A percentile compares a stretch with the other conserved stretches of the same genome.
Evolutionary conservation across 2,797 vertebrate genomes (phyloP).

Genomic region (Acridotheres tristis): DNA sequence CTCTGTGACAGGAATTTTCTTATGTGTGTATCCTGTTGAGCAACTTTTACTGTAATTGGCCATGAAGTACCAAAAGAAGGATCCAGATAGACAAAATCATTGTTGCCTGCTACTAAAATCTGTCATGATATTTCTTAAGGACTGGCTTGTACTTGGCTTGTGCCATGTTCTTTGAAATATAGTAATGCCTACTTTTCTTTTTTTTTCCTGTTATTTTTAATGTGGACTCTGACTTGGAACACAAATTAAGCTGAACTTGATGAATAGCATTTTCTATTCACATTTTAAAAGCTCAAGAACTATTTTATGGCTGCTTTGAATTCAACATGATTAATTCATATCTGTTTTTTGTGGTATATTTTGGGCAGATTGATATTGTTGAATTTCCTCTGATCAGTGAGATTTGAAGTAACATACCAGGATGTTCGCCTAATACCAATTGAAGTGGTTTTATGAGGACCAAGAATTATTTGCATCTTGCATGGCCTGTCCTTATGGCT

Average conservation of each 20-base stretch:
- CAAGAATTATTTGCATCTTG: conserved; percentile 77
- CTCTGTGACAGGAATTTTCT: conserved; percentile 85
- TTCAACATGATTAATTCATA: not conserved
- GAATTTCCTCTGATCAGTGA: not conserved
- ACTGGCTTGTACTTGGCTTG: conserved; percentile 13
- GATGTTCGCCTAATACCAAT: not conserved
- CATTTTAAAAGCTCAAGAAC: not conserved
- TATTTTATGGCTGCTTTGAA: not conserved
- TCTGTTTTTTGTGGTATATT: not conserved
- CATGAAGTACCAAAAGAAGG: conserved; percentile 62
- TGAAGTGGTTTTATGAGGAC: conserved; percentile 65
- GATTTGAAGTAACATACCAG: not conserved
- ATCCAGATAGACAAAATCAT: conserved; percentile 66
- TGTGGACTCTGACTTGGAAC: not conserved
- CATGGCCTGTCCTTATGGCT: conserved; percentile 82
- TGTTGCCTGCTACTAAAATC: conserved; percentile 60
- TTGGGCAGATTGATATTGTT: not conserved
- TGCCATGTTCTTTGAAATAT: not conserved
- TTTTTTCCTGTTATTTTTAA: not conserved
- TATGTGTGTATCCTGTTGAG: conserved; percentile 68
- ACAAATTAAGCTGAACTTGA: not conserved
- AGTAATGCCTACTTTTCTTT: not conserved
- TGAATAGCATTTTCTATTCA: not conserved
- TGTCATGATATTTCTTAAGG: conserved; percentile 61
- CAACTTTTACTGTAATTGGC: conserved; percentile 74